These are phyloP conservation scores for Melangyna quadrimaculata DNA, from an alignment of 2,888 invertebrate species.

Conservation along the genomic window DNA sequence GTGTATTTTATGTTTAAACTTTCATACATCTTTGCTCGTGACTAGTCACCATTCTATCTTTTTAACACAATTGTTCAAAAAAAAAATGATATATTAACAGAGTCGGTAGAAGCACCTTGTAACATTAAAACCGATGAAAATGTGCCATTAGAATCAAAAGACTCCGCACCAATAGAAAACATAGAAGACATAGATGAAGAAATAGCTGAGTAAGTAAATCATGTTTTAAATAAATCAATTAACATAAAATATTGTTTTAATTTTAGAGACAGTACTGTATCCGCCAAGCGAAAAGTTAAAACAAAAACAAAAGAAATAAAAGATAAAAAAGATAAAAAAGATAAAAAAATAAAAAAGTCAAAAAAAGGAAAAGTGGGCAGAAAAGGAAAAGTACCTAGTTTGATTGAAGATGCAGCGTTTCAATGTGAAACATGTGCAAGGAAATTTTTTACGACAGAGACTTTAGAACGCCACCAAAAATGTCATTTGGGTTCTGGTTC, in stretches of 20 bases:
- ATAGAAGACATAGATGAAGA: neutral
- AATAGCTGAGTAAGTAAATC: slow-evolving; percentile 1
- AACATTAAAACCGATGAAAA: neutral
- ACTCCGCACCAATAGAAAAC: neutral
- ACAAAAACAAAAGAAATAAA: slow-evolving; percentile 5
- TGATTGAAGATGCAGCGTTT: slow-evolving; percentile 37
- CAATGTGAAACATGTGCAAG: slow-evolving; percentile 65
- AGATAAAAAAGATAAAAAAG: neutral
- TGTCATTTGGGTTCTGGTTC: slow-evolving; percentile 63
- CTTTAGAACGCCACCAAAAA: slow-evolving; percentile 74
- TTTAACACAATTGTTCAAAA: neutral
- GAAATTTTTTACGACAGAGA: slow-evolving; percentile 75
- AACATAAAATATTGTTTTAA: neutral
- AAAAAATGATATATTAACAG: neutral
- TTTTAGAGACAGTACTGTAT: neutral
- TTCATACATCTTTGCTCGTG: neutral
- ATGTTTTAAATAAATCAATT: too few relatives aligned
- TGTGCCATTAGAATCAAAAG: neutral
- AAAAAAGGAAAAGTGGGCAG: neutral
- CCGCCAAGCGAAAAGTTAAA: neutral
- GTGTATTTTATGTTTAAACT: neutral
- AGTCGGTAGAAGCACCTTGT: neutral
- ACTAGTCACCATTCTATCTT: neutral
- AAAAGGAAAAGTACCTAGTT: slow-evolving; percentile 8
- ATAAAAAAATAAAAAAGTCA: neutral